These are phyloP conservation scores for Eurytoma adleriae DNA, from an alignment of 2,888 invertebrate species.

Conservation along the genomic window DNA sequence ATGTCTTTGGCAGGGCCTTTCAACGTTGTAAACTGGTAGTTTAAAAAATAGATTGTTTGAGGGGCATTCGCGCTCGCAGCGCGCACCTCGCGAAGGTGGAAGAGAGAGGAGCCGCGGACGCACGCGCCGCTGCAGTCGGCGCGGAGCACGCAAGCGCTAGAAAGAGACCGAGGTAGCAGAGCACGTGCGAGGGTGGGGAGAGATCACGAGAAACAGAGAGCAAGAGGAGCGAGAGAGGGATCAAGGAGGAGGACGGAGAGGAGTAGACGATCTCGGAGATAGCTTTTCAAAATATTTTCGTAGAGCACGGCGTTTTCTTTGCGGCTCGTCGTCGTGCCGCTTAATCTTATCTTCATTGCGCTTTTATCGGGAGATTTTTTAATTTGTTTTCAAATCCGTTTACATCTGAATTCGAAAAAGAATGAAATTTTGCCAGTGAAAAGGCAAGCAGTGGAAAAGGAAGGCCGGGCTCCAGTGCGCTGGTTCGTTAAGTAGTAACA, in stretches of 20 bases:
- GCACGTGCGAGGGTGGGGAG: not conserved
- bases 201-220: not conserved
- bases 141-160: slow-evolving; percentile 58
- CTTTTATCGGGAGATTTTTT: not conserved
- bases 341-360: no score
- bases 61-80: slow-evolving; percentile 48
- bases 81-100: not conserved
- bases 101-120: not conserved
- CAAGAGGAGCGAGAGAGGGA: no score
- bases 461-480: no score
- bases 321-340: no score
- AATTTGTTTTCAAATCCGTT: no score
- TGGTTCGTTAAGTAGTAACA: no score
- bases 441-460: not conserved
- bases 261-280: not conserved
- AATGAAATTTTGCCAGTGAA: slow-evolving; percentile 9
- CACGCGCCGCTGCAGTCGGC: slow-evolving; percentile 61
- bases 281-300: not conserved
- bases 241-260: not conserved
- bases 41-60: no score
- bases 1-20: no score
- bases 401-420: no score
- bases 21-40: no score
- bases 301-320: no score
- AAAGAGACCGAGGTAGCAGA: slow-evolving; percentile 15